Conservation (phyloP, 2,888 invertebrate species). For the Steinernema scapterisci region DNA sequence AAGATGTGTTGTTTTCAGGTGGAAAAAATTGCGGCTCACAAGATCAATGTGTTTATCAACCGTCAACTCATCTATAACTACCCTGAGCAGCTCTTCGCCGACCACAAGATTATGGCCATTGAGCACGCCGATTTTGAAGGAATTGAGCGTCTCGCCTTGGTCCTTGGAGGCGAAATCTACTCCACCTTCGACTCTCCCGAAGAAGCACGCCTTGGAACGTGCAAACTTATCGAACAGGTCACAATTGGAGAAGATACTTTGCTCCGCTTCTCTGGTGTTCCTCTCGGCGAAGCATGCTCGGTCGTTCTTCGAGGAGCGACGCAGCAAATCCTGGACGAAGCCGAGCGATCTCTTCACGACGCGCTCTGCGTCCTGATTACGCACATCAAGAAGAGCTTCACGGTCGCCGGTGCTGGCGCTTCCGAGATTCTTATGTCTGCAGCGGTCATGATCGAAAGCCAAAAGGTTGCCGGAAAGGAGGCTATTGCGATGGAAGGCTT, state of each 20-base stretch:
- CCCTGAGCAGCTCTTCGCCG: slow-evolving; percentile 97
- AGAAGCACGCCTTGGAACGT: slow-evolving; percentile 86
- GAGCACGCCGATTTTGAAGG: slow-evolving; percentile 99
- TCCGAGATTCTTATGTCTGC: slow-evolving; percentile 96
- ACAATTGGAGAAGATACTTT: slow-evolving; percentile 96
- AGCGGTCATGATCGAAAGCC: slow-evolving; percentile 74
- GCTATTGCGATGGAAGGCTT: slow-evolving; percentile 95
- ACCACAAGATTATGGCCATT: slow-evolving; percentile 84
- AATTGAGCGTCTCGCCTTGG: slow-evolving; percentile 92
- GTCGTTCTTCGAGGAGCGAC: slow-evolving; percentile 96
- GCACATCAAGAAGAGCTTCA: slow-evolving; percentile 85
- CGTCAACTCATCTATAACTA: slow-evolving; percentile 99
- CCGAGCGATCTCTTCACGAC: slow-evolving; percentile 95
- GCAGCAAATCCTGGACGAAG: slow-evolving; percentile 96
- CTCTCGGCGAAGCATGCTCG: slow-evolving; percentile 88
- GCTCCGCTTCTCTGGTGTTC: slow-evolving; percentile 77
- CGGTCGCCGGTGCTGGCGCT: slow-evolving; percentile 77
- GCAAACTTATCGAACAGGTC: slow-evolving; percentile 94
- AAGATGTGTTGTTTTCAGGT: slow-evolving; percentile 70
- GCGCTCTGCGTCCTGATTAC: slow-evolving; percentile 94
- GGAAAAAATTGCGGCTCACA: slow-evolving; percentile 88
- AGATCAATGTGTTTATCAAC: slow-evolving; percentile 96
- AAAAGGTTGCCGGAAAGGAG: slow-evolving; percentile 82
- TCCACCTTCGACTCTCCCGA: slow-evolving; percentile 96
- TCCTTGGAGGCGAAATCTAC: slow-evolving; percentile 91